Evolutionary conservation across 2,888 invertebrate genomes (phyloP).

Genomic region (Prosapia bicincta): DNA sequence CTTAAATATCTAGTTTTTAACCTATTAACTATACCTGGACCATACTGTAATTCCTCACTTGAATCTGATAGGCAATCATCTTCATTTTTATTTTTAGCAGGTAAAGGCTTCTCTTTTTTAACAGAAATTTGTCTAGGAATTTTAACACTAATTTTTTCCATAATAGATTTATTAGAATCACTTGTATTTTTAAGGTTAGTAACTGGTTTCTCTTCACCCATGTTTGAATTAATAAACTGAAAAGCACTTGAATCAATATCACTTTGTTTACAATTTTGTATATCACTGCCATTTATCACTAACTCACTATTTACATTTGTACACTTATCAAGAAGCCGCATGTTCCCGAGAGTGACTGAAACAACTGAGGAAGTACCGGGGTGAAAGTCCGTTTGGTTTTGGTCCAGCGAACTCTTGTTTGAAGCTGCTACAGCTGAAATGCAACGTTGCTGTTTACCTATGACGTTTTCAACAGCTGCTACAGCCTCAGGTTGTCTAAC

Average conservation of each 20-base stretch:
- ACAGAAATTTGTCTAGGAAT: slow-evolving; percentile 40
- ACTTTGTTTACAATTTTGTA: slow-evolving; percentile 22
- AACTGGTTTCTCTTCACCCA: slow-evolving; percentile 37
- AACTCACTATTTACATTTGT: slow-evolving; percentile 40
- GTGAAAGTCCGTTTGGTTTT: slow-evolving; percentile 44
- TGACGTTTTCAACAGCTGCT: slow-evolving; percentile 30
- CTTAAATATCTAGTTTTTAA: slow-evolving; percentile 83
- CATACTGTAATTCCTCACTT: slow-evolving; percentile 81
- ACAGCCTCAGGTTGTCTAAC: slow-evolving; percentile 31
- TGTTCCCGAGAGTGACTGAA: slow-evolving; percentile 37
- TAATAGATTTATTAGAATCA: slow-evolving; percentile 16
- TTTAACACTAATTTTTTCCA: slow-evolving; percentile 7
- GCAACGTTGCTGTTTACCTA: slow-evolving; percentile 35
- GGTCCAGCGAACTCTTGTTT: slow-evolving; percentile 37
- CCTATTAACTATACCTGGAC: slow-evolving; percentile 87
- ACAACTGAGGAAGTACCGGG: slow-evolving; percentile 28
- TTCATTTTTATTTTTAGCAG: slow-evolving; percentile 31
- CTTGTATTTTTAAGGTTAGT: slow-evolving; percentile 24
- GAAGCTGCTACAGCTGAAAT: slow-evolving; percentile 36
- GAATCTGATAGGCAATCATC: slow-evolving; percentile 54
- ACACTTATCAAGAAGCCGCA: slow-evolving; percentile 42
- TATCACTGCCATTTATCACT: slow-evolving; percentile 22
- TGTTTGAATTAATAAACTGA: slow-evolving; percentile 29
- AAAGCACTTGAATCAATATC: slow-evolving; percentile 27
- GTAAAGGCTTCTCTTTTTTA: slow-evolving; percentile 21